Conservation (phyloP, 2,888 invertebrate species). For the Drosophila mercatorum region DNA sequence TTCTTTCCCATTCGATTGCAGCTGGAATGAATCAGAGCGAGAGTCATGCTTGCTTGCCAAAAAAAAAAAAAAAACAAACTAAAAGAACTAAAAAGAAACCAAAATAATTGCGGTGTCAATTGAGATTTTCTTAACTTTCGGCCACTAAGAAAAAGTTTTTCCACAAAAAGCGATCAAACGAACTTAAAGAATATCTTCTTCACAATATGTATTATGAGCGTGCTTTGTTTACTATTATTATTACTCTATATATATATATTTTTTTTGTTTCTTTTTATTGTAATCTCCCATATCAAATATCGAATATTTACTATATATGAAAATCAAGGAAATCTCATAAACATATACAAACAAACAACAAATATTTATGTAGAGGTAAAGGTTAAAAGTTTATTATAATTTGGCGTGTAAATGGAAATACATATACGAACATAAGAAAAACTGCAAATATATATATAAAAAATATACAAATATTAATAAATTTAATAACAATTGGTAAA, state of each 20-base stretch:
- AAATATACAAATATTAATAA: constrained; percentile 13
- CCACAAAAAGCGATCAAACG: constrained; percentile 6
- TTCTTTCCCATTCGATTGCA: not conserved
- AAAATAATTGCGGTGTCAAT: not conserved
- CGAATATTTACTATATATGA: constrained; percentile 8
- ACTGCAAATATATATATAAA: constrained; percentile 17
- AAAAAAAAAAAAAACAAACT: not conserved
- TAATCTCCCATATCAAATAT: constrained; percentile 18
- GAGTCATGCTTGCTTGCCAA: constrained; percentile 1
- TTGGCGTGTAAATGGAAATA: constrained; percentile 20
- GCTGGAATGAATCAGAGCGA: constrained; percentile 3
- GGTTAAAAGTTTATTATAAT: constrained; percentile 21
- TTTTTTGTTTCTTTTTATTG: constrained; percentile 13
- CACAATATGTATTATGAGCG: constrained; percentile 14
- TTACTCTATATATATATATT: not conserved
- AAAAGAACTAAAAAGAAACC: not conserved
- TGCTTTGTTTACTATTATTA: constrained; percentile 5
- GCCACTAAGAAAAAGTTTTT: not conserved
- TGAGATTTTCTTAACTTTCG: constrained; percentile 5
- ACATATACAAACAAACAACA: not conserved
- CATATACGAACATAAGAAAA: constrained; percentile 17
- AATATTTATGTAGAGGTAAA: constrained; percentile 11
- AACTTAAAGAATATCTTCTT: constrained; percentile 4
- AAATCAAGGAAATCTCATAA: constrained; percentile 39
- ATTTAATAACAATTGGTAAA: not conserved